Evolutionary conservation across 2,797 vertebrate genomes (phyloP).

Genomic region (Falco peregrinus): DNA sequence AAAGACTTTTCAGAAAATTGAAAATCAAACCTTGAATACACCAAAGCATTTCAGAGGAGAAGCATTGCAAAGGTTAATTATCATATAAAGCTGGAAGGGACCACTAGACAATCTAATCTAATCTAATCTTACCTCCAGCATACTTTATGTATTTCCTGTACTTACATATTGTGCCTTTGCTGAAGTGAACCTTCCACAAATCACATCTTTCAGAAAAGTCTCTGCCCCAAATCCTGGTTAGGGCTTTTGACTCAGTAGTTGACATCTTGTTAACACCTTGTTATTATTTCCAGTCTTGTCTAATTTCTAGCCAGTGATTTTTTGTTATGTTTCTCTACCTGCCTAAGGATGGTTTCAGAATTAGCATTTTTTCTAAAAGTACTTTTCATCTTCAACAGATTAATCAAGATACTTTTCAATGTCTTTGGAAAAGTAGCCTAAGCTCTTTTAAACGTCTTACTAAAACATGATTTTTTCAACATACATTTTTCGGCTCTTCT

Average conservation of each 20-base stretch:
- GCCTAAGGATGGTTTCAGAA: neutral
- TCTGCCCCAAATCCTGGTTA: neutral
- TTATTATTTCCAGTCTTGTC: neutral
- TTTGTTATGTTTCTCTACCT: neutral
- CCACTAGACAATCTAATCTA: neutral
- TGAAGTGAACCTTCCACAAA: neutral
- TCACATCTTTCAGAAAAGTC: neutral
- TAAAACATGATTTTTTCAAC: neutral
- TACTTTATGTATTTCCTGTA: neutral
- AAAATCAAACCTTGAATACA: neutral
- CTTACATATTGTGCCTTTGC: neutral
- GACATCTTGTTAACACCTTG: neutral
- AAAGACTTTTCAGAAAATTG: neutral
- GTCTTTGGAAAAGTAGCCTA: neutral
- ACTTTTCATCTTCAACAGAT: neutral
- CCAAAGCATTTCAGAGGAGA: neutral
- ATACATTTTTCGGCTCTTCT: neutral
- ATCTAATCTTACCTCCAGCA: neutral
- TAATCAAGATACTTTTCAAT: neutral
- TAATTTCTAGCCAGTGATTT: neutral
- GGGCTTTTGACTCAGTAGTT: neutral
- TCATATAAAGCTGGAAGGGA: neutral
- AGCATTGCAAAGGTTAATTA: neutral
- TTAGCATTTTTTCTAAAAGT: neutral
- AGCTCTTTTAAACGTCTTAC: neutral